phyloP scores from a whole-genome alignment of 2,113 vertebrate genomes.

The Pteruthius melanotis region DNA sequence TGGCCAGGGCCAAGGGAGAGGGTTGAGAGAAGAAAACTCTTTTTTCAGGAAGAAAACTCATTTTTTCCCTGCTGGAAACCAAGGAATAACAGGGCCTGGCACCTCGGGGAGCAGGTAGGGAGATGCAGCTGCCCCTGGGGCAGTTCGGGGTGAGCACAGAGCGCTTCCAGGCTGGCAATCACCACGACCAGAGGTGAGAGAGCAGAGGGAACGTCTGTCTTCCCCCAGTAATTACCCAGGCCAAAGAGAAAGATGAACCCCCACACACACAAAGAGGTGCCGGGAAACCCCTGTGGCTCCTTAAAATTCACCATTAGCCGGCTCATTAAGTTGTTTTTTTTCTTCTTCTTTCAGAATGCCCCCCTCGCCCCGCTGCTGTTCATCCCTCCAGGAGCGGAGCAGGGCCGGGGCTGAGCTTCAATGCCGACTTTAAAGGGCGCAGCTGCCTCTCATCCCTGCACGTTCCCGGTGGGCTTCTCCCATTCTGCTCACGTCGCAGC shows the following conservation, averaged over 20 bases:
- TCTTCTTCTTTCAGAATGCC: background rate
- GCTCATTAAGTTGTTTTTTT: background rate
- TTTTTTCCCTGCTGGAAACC: background rate
- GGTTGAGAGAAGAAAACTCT: background rate
- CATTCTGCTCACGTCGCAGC: constrained; percentile 44
- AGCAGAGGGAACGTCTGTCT: background rate
- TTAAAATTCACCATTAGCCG: background rate
- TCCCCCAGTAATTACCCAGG: background rate
- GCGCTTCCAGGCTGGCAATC: background rate
- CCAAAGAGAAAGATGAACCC: background rate
- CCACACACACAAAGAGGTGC: background rate
- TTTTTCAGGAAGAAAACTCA: background rate
- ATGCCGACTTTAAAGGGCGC: background rate
- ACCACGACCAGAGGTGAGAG: background rate
- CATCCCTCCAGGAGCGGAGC: background rate
- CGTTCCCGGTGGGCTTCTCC: constrained; percentile 20
- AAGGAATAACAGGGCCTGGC: accelerated
- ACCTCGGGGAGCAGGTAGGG: background rate
- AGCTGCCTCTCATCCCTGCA: background rate
- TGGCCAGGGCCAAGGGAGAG: background rate
- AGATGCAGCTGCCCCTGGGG: background rate
- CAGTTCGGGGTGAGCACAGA: background rate
- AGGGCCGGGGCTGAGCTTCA: background rate
- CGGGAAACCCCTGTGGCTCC: background rate
- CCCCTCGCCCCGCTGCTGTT: background rate